phyloP scores from a whole-genome alignment of 2,113 vertebrate genomes.

The Ceratotherium simum region DNA sequence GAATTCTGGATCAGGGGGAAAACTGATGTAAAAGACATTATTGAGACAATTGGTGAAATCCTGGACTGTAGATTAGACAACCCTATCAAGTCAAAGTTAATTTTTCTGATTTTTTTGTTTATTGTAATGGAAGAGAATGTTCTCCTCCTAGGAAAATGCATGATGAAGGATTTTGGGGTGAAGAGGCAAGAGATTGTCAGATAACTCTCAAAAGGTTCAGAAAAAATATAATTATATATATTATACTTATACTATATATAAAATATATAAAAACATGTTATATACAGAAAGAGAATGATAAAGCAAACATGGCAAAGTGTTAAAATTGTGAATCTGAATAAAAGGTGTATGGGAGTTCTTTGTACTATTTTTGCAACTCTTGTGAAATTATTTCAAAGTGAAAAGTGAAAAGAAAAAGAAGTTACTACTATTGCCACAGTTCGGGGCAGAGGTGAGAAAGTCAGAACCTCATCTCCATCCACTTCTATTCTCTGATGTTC shows the following conservation, averaged over 20 bases:
- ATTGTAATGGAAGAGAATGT: neutral
- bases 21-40: neutral
- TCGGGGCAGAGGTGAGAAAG: neutral
- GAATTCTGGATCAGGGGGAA: neutral
- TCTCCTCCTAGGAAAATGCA: constrained; percentile 18
- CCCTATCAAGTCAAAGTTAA: neutral
- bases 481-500: neutral
- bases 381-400: constrained; percentile 37
- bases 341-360: neutral
- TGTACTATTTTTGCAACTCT: constrained; percentile 27
- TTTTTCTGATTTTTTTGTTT: constrained; percentile 40
- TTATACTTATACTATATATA: neutral
- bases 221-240: neutral
- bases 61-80: neutral
- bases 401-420: constrained; percentile 25
- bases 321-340: constrained; percentile 21
- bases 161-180: neutral
- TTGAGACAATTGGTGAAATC: neutral
- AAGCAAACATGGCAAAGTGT: neutral
- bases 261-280: neutral
- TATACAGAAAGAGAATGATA: neutral
- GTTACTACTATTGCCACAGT: neutral
- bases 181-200: neutral
- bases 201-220: neutral
- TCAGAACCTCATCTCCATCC: neutral